Conservation (phyloP, 2,113 vertebrate genomes). For the Spizaetus ornatus region DNA sequence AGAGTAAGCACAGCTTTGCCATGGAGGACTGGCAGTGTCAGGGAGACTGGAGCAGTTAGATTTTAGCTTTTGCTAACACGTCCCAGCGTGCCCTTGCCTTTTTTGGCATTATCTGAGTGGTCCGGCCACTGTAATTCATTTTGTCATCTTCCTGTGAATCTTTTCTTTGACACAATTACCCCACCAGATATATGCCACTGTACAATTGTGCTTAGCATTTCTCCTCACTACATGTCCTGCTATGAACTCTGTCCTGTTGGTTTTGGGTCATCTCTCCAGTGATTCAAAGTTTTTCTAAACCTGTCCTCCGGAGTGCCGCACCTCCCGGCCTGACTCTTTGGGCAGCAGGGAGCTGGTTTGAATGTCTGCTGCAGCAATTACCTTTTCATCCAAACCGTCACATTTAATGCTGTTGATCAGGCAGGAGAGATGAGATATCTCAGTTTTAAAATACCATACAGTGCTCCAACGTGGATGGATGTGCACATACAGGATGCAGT, state of each 20-base stretch:
- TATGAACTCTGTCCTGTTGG: background rate
- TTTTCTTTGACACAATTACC: background rate
- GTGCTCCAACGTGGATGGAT: background rate
- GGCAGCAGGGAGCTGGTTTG: background rate
- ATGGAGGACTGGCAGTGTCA: background rate
- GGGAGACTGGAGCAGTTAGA: background rate
- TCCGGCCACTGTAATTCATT: background rate
- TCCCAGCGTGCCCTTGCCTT: fast-evolving
- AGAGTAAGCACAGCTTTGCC: background rate
- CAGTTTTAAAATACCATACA: background rate
- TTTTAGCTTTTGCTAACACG: background rate
- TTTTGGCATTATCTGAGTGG: background rate
- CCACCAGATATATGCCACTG: background rate
- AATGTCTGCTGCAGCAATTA: background rate
- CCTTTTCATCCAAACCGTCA: background rate
- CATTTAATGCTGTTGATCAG: background rate
- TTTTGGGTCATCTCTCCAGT: background rate
- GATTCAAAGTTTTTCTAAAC: background rate
- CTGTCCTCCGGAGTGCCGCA: fast-evolving
- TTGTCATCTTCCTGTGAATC: background rate
- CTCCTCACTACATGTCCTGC: background rate
- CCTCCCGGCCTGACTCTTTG: background rate
- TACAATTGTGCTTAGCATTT: background rate
- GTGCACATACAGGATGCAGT: background rate
- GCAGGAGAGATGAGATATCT: background rate